Evolutionary conservation across 1,140 invertebrate species (phyloP), one percentile per base, ranked within the genome.

Genomic region (Amyelois transitella): DNA sequence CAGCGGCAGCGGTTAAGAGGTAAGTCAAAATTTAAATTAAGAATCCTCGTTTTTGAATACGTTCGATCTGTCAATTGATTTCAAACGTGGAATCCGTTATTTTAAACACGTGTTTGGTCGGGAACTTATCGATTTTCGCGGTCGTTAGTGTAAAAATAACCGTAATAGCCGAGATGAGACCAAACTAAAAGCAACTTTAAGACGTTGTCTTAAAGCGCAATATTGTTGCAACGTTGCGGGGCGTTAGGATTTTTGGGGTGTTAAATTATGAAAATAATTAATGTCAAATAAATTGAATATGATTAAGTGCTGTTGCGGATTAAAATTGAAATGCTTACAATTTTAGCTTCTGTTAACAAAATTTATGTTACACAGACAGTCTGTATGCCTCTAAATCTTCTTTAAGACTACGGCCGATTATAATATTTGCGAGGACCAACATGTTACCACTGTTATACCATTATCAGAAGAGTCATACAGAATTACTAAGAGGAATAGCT

Each of bases 51-150:
- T 21, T 43, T 52, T 43, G 1, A 32, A 12, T 21, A 43, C 20
- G 5, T 53, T 24, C 21, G 3, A 21, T 43, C n/a, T 38, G 32
- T 32, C 25, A 10, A 8, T 14, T 38, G 1, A 4, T 14, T 38
- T 38, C 1, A 10, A n/a, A 12, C 25, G 17, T 21, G 47, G 28
- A 53, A 18, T 52, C 7, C 58, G 47, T 58, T 58, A 56, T 69
- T 69, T 38, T 64, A 59, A 60, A 62, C 70, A 70, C 67, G 70
- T 67, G 62, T 59, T 56, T 64, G 51, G 60, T 24, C 18, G 52
- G 63, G 56, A 72, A 57, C 48, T 64, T 77, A 81, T 83, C 66
- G 80, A 79, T 83, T 72, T 64, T 64, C 50, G 64, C 66, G 69
- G 66, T 72, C 60, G 63, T 45, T 64, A 58, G 61, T 63, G 64